Conservation (phyloP, 2,797 vertebrate genomes). For the Myiotriccus ornatus region DNA sequence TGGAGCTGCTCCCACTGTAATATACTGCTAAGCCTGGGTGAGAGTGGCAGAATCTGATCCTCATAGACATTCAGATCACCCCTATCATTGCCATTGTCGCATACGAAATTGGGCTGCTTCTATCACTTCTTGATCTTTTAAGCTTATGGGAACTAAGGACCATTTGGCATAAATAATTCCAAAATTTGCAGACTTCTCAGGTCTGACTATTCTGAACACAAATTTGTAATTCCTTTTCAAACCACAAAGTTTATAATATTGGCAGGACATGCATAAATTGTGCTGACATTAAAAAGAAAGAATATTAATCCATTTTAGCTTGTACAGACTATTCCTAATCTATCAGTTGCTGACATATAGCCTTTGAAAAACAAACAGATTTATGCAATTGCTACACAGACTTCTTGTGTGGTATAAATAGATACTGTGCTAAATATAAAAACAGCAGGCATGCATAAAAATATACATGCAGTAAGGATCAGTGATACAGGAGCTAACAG, state of each 20-base stretch:
- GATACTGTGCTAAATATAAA: constrained; percentile 46
- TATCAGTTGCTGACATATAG: constrained; percentile 17
- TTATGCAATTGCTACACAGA: constrained; percentile 21
- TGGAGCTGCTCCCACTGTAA: background rate
- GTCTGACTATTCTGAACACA: background rate
- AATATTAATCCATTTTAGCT: constrained; percentile 28
- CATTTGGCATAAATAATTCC: background rate
- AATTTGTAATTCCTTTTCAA: background rate
- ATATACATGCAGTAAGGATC: constrained; percentile 49
- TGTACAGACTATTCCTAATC: background rate
- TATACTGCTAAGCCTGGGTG: background rate
- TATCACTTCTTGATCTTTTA: background rate
- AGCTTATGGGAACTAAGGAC: background rate
- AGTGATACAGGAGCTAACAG: constrained; percentile 55
- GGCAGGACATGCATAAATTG: background rate
- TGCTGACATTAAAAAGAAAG: background rate
- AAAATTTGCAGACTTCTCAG: background rate
- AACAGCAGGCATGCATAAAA: background rate
- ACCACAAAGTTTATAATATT: background rate
- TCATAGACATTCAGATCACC: background rate
- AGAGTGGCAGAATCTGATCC: background rate
- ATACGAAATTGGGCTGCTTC: background rate
- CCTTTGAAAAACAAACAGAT: constrained; percentile 61
- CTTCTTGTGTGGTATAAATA: constrained; percentile 64
- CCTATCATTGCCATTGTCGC: accelerated